Percentiles rank a stretch among this genome's conserved stretches.
Conservation (phyloP, 2,113 vertebrate genomes). For the Plecotus auritus region DNA sequence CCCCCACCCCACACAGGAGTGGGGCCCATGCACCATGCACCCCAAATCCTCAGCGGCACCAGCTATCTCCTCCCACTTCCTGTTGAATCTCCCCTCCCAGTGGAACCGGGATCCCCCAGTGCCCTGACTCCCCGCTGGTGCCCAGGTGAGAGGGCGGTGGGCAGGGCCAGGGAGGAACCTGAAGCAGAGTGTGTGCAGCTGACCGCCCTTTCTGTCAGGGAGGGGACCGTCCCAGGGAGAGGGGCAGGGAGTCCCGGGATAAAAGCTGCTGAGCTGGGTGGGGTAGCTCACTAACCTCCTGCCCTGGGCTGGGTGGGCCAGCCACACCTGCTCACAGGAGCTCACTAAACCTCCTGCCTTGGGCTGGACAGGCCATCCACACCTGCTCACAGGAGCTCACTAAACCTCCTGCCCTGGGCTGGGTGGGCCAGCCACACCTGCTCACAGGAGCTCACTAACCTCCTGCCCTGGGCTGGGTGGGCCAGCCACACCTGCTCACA, state of each 20-base stretch:
- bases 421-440: background rate
- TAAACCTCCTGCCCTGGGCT: too few species aligned
- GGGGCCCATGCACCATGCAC: rapidly evolving
- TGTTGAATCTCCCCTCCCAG: background rate
- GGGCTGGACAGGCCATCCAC: background rate
- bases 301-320: background rate
- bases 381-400: background rate
- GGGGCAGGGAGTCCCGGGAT: background rate
- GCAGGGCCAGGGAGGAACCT: background rate
- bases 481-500: background rate
- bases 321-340: background rate
- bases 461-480: too few species aligned
- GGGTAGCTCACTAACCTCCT: slow-evolving; percentile 69
- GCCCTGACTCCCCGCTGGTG: background rate
- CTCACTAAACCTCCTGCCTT: background rate
- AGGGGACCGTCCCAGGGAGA: too few species aligned
- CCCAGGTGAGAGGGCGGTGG: background rate
- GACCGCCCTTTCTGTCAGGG: background rate
- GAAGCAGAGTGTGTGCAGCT: background rate
- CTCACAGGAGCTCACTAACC: background rate
- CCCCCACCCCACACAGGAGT: background rate
- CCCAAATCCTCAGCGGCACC: background rate
- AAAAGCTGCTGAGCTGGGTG: slow-evolving; percentile 14
- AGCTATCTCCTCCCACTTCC: background rate
- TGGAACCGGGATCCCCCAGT: background rate